Evolutionary conservation across 1,140 invertebrate species (phyloP), one percentile per base, ranked within the genome.

Genomic region (Acromyrmex heyeri): DNA sequence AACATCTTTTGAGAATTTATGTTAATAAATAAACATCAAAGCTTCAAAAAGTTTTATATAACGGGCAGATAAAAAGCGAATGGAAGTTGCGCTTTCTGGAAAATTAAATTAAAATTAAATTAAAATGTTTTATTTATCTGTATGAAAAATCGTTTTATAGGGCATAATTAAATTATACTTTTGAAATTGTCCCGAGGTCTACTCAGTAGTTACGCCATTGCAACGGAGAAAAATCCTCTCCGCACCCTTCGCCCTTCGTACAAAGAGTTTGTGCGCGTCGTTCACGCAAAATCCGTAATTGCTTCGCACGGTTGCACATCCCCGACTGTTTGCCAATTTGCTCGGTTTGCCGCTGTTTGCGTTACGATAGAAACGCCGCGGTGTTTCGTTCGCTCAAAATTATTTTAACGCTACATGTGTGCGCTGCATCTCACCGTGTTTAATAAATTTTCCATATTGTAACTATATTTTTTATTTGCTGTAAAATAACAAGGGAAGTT

Each of bases 281-380:
- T 89, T 91, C 87, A 90, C 92, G 91, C 92, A 91, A 93, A 91
- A 93, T 91, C 90, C 90, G 89, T 93, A 93, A 93, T 93, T 93
- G 92, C 92, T 93, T 89, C 92, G 93, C 93, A 89, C 91, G 90
- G 91, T 86, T 93, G 92, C 89, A 90, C 92, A 92, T 87, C 89
- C 83, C 87, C 81, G 73, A 88, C 86, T 90, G 87, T 90, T 92
- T 92, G 90, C 90, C 91, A 92, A 93, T 93, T 93, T 92, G 91
- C 88, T 88, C 90, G 87, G 88, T 91, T 87, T 88, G 70, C 89
- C 87, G 65, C 79, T 91, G 89, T 91, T 91, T 91, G 89, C 81
- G 59, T 88, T 89, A 62, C 87, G 61, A 14, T 86, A 86, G 44
- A 85, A 90, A 75, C 61, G 48, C 24, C 53, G 12, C 65, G 10